These are phyloP conservation scores for Dryocosmus kuriphilus DNA, from an alignment of 2,888 invertebrate species.

Conservation along the genomic window DNA sequence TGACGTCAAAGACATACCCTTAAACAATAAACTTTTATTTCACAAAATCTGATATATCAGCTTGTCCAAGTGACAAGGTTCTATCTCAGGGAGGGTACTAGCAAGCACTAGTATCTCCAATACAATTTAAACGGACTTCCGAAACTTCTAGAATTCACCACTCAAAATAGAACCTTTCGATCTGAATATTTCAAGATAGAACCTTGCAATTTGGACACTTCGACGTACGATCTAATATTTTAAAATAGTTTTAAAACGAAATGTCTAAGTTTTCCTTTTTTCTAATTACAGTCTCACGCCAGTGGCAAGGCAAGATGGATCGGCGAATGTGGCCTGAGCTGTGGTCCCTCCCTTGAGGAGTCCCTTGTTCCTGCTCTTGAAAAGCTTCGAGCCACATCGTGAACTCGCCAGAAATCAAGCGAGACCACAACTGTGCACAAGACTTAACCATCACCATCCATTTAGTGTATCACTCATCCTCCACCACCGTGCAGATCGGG, in stretches of 20 bases:
- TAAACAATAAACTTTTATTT: no score
- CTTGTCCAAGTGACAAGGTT: no score
- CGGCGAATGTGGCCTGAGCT: constrained; percentile 81
- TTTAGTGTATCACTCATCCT: constrained; percentile 65
- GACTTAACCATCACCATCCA: constrained; percentile 73
- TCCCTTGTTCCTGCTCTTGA: constrained; percentile 74
- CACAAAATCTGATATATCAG: no score
- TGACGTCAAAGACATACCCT: no score
- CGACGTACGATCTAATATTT: not conserved
- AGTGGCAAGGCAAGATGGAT: constrained; percentile 86
- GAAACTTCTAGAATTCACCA: no score
- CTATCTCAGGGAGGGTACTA: no score
- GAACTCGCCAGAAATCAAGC: constrained; percentile 63
- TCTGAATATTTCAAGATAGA: not conserved
- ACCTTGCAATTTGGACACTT: not conserved
- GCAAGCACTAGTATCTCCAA: no score
- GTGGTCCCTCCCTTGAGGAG: constrained; percentile 77
- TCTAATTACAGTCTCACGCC: constrained; percentile 83
- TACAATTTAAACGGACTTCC: no score
- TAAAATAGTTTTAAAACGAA: not conserved
- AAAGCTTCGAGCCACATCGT: constrained; percentile 76
- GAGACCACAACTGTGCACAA: constrained; percentile 64
- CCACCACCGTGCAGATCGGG: constrained; percentile 63
- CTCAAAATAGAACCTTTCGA: no score
- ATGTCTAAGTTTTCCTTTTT: constrained; percentile 47